A percentile compares a stretch with the other conserved stretches of the same genome.
phyloP scores from a whole-genome alignment of 1,140 invertebrate genomes.

The Pollicipes pollicipes region DNA sequence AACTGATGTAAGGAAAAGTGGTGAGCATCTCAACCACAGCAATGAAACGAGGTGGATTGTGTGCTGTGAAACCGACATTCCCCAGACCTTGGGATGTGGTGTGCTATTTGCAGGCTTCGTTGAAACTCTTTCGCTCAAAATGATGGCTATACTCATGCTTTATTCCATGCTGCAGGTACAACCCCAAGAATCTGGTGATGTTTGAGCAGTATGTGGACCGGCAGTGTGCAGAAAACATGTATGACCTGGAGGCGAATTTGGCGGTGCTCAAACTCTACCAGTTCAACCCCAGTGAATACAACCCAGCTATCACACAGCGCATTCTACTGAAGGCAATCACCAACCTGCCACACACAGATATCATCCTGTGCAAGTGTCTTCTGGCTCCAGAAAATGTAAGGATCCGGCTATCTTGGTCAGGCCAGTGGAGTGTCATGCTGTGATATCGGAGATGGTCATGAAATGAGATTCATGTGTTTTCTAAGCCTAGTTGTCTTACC shows the following conservation, averaged over 20 bases:
- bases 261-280: slow-evolving; percentile 48
- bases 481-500: no score
- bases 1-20: slow-evolving; percentile 7
- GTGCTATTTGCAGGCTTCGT: no score
- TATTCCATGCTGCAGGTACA: slow-evolving; percentile 47
- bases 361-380: slow-evolving; percentile 88
- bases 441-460: not conserved
- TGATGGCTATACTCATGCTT: slow-evolving; percentile 10
- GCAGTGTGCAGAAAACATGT: slow-evolving; percentile 79
- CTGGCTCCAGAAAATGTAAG: slow-evolving; percentile 66
- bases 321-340: slow-evolving; percentile 87
- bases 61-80: slow-evolving; percentile 8
- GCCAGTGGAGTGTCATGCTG: not conserved
- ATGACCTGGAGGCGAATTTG: slow-evolving; percentile 90
- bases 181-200: slow-evolving; percentile 75
- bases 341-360: slow-evolving; percentile 91
- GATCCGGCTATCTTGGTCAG: slow-evolving; percentile 6
- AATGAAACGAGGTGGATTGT: slow-evolving; percentile 8
- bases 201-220: slow-evolving; percentile 83
- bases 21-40: slow-evolving; percentile 6
- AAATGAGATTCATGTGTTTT: no score
- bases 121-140: slow-evolving; percentile 7
- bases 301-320: slow-evolving; percentile 57
- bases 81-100: no score
- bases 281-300: slow-evolving; percentile 25